Percentiles rank a stretch among this genome's conserved stretches.
Evolutionary conservation across 1,140 invertebrate species (phyloP).

Genomic region (Probaryconus sp.): DNA sequence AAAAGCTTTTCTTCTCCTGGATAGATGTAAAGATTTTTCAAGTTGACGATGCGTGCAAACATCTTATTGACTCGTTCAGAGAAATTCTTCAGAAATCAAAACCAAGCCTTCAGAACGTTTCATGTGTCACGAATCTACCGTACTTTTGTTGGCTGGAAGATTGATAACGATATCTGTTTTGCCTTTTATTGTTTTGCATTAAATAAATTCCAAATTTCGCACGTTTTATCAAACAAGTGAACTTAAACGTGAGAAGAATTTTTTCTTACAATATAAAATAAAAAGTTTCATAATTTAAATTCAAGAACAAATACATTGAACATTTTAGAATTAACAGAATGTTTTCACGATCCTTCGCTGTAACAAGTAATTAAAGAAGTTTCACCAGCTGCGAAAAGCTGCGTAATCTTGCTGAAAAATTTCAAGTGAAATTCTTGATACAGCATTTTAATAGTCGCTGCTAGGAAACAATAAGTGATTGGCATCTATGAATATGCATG

Average conservation of each 20-base stretch:
- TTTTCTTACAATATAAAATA: no score
- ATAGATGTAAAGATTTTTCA: conserved; percentile 46
- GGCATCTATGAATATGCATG: conserved; percentile 37
- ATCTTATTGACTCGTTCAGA: conserved; percentile 55
- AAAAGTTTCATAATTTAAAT: no score
- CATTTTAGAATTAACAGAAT: no score
- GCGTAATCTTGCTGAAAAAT: no score
- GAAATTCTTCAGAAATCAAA: conserved; percentile 39
- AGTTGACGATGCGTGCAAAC: conserved; percentile 50
- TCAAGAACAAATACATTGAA: no score
- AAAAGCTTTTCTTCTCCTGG: conserved; percentile 34
- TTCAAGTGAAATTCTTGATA: no score
- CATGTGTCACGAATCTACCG: conserved; percentile 23
- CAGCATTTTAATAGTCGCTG: conserved; percentile 38
- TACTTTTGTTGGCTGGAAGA: conserved; percentile 21
- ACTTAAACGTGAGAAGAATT: no score
- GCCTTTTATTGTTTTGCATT: conserved; percentile 37
- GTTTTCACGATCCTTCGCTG: no score
- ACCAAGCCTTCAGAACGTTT: conserved; percentile 43
- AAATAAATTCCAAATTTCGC: no score
- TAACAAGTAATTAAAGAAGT: no score
- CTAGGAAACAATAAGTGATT: conserved; percentile 33
- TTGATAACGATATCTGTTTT: conserved; percentile 19
- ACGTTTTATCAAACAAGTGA: no score
- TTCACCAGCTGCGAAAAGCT: no score